Evolutionary conservation across 1,140 invertebrate species (phyloP).

Genomic region (Orchestia grillus): DNA sequence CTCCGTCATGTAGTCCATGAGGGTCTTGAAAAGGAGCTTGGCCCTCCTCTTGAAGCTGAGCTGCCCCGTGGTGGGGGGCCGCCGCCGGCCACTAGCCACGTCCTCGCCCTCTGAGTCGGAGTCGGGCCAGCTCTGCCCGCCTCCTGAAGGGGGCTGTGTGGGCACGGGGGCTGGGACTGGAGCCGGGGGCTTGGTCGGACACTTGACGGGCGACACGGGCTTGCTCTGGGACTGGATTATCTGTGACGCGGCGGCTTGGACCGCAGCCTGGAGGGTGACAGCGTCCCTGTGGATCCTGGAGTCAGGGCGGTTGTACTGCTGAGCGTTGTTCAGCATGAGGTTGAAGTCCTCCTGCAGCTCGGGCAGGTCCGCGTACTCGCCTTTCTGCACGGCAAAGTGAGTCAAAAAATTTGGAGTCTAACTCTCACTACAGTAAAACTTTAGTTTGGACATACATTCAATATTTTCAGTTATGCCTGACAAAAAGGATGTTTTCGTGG

Average conservation of each 20-base stretch:
- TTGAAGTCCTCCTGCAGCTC: constrained; percentile 96
- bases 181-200: constrained; percentile 12
- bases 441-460: no score
- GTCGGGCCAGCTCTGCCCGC: constrained; percentile 32
- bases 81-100: not conserved
- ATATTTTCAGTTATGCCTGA: no score
- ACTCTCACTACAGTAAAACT: no score
- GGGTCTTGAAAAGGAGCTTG: constrained; percentile 67
- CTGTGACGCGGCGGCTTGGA: constrained; percentile 71
- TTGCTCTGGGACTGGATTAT: constrained; percentile 36
- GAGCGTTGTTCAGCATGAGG: constrained; percentile 98
- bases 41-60: constrained; percentile 66
- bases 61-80: not conserved
- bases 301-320: constrained; percentile 91
- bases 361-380: constrained; percentile 86
- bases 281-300: constrained; percentile 90
- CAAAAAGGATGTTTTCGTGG: no score
- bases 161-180: not conserved
- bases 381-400: constrained; percentile 74
- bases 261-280: constrained; percentile 83
- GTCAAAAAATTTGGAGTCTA: not conserved
- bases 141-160: not conserved
- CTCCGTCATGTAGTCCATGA: constrained; percentile 68
- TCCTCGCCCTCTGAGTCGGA: constrained; percentile 56
- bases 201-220: not conserved